Conservation (phyloP, 1,140 invertebrate species). For the Zeugodacus cucurbitae region DNA sequence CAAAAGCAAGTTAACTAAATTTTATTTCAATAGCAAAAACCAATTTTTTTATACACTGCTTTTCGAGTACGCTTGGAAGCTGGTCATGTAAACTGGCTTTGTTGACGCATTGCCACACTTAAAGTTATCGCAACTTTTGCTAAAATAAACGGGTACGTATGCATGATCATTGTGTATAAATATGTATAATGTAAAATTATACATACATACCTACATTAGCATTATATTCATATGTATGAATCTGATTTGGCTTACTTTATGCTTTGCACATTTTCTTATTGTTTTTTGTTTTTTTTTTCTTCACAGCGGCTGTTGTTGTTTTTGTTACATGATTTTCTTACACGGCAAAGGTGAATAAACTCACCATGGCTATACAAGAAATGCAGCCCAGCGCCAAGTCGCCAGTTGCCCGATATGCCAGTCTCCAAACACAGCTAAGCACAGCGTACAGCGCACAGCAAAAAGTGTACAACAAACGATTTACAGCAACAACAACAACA, state of each 20-base stretch:
- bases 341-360: constrained; percentile 40
- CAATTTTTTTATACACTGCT: neutral
- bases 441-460: neutral
- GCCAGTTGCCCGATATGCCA: neutral
- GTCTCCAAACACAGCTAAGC: constrained; percentile 5
- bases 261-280: constrained; percentile 19
- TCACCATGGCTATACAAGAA: constrained; percentile 31
- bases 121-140: constrained; percentile 16
- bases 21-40: constrained; percentile 33
- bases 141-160: neutral
- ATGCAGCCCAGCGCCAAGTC: constrained; percentile 5
- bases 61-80: neutral
- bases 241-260: constrained; percentile 26
- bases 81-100: neutral
- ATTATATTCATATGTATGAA: neutral
- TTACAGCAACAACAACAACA: constrained; percentile 37
- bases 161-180: neutral
- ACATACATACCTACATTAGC: neutral
- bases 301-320: constrained; percentile 41
- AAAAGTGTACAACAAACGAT: constrained; percentile 8
- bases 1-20: constrained; percentile 4
- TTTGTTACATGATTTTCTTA: constrained; percentile 44
- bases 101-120: constrained; percentile 21
- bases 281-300: neutral
- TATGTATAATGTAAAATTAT: neutral